Base-by-base conservation (phyloP, 2,797 vertebrate species). In the Sphaeramia orbicularis region DNA sequence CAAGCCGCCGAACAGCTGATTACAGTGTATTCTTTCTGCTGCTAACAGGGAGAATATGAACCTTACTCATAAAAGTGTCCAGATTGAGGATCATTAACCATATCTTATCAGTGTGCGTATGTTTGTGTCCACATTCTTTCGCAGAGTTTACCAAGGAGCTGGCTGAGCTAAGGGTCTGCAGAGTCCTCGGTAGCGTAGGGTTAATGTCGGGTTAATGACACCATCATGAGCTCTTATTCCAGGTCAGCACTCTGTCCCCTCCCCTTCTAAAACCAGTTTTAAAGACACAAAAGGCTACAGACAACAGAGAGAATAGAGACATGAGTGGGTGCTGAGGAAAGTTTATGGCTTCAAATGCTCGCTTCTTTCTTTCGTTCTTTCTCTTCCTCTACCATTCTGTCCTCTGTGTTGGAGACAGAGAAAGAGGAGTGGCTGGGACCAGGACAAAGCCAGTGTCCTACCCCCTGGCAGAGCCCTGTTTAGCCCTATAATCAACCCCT, bases 191-290 rank as follows among this genome's bases (percentile, higher is more conserved):
- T 64, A 60, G 78, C 40, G 36, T 69, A 45, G 86, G 87, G 91
- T 91, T 91, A 90, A 86, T 89, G 85, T 75, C 1, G 78, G 91
- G 91, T 90, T 92, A 92, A 92, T 88, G 85, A 82, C 79, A 63
- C 81, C 71, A 90, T 89, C 81, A 87, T 89, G 88, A 88, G 87
- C 85, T 87, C 87, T 86, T 76, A 89, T 86, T 91, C 77, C 87
- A 89, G 85, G 86, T 90, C 88, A 90, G 57, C 76, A 48, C 75
- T 76, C 56, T 13, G 27, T 43, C 27, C 41, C 14, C 51, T 30
- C 71, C 32, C 58, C 52, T 79, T 69, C 11, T 48, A 79, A 79
- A 88, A 80, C 52, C 74, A 57, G 49, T 4, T 43, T 77, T 75
- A 78, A 76, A 68, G 74, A 74, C 62, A 90, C 83, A 87, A 81